These are phyloP conservation scores for Dyspetes luteomarginatus DNA, from an alignment of 2,888 invertebrate species.

Conservation along the genomic window DNA sequence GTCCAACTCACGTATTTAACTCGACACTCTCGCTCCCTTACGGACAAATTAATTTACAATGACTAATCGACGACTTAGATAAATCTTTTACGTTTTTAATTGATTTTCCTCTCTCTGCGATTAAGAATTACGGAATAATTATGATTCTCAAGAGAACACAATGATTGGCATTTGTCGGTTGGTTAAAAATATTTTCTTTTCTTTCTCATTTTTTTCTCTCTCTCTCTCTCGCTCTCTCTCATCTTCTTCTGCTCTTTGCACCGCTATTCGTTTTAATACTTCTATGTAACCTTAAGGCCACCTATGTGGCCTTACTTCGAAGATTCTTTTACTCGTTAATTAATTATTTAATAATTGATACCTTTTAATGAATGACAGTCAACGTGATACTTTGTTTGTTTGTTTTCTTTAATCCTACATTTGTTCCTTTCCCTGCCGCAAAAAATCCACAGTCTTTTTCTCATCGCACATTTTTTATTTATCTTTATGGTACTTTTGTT, in stretches of 20 bases:
- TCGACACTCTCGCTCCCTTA: constrained; percentile 63
- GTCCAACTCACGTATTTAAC: constrained; percentile 14
- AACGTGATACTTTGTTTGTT: constrained; percentile 75
- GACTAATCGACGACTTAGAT: constrained; percentile 79
- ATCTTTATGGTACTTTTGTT: constrained; percentile 41
- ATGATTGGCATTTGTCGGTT: constrained; percentile 79
- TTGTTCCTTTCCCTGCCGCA: constrained; percentile 67
- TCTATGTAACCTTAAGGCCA: constrained; percentile 70
- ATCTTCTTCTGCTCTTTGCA: constrained; percentile 29
- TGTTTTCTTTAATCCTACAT: constrained; percentile 66
- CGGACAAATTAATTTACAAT: constrained; percentile 75
- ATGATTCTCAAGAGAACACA: constrained; percentile 80
- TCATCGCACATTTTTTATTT: constrained; percentile 30
- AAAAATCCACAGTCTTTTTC: constrained; percentile 50
- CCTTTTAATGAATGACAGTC: constrained; percentile 73
- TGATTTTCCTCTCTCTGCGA: constrained; percentile 54
- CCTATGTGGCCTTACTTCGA: constrained; percentile 75
- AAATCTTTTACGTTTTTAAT: constrained; percentile 62
- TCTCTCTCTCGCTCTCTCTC: not conserved
- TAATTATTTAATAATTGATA: constrained; percentile 74
- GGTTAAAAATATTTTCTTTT: constrained; percentile 76
- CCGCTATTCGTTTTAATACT: constrained; percentile 73
- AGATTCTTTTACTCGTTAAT: constrained; percentile 72
- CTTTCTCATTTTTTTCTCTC: constrained; percentile 22
- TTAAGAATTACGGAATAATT: constrained; percentile 79